These are phyloP conservation scores for Gastrophryne carolinensis DNA, from an alignment of 2,797 vertebrate species.

Conservation along the genomic window DNA sequence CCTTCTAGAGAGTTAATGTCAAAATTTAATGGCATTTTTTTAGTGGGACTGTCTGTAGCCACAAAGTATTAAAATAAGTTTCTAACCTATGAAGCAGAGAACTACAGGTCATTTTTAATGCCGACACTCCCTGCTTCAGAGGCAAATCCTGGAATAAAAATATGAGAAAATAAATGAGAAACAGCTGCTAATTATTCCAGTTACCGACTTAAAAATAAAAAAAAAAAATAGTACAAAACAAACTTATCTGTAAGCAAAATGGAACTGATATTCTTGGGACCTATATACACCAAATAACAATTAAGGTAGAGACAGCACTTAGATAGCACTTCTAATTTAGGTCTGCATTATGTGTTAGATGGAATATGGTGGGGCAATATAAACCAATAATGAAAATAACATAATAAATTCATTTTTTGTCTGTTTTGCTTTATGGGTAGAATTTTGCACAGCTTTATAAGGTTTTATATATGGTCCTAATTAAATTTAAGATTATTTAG, in stretches of 20 bases:
- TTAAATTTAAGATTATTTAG: too few relatives aligned
- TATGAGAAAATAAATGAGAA: constrained; percentile 99
- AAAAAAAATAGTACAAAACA: constrained; percentile 70
- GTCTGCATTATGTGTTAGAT: too few relatives aligned
- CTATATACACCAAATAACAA: background rate
- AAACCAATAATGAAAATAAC: too few relatives aligned
- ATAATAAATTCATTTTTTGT: too few relatives aligned
- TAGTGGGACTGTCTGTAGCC: constrained; percentile 94
- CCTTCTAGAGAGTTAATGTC: constrained; percentile 66
- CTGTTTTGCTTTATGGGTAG: too few relatives aligned
- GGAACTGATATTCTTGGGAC: constrained; percentile 71
- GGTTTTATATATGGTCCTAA: too few relatives aligned
- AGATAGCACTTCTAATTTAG: too few relatives aligned
- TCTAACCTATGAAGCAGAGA: constrained; percentile 99
- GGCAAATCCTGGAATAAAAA: constrained; percentile 99
- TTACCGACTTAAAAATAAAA: constrained; percentile 75
- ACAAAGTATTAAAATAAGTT: constrained; percentile 99
- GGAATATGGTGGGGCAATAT: too few relatives aligned
- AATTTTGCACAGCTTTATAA: too few relatives aligned
- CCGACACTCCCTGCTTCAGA: constrained; percentile 99
- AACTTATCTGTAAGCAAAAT: constrained; percentile 72
- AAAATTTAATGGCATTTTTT: constrained; percentile 73
- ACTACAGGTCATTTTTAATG: constrained; percentile 99
- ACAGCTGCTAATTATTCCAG: constrained; percentile 94
- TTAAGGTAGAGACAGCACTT: too few relatives aligned